phyloP scores from a whole-genome alignment of 1,140 invertebrate genomes.

The Harpegnathos saltator region DNA sequence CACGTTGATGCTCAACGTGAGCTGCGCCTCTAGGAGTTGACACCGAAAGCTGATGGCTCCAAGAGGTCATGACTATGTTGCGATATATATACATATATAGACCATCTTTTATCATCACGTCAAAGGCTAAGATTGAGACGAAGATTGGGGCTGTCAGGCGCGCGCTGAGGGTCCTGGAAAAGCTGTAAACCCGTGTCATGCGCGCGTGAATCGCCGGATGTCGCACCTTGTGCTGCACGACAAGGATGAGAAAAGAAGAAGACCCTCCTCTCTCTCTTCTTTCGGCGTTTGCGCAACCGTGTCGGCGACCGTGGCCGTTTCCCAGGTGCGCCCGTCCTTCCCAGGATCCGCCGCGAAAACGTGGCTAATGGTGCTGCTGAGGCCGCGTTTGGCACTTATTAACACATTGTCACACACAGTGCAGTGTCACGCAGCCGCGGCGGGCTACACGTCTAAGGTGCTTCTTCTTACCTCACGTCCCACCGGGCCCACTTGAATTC shows the following conservation, averaged over 20 bases:
- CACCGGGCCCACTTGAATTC: background rate
- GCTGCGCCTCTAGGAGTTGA: too few species aligned
- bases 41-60: too few species aligned
- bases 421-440: background rate
- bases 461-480: background rate
- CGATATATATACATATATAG: too few species aligned
- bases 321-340: background rate
- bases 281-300: conserved; percentile 11
- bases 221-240: background rate
- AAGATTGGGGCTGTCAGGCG: too few species aligned
- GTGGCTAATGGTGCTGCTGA: conserved; percentile 34
- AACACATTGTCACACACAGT: conserved; percentile 30
- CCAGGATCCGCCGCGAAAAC: conserved; percentile 16
- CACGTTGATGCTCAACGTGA: conserved; percentile 16
- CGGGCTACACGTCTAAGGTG: background rate
- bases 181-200: background rate
- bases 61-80: too few species aligned
- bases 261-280: background rate
- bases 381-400: conserved; percentile 14
- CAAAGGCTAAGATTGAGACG: too few species aligned
- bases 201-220: conserved; percentile 14
- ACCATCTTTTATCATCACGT: too few species aligned
- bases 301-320: conserved; percentile 25
- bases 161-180: background rate
- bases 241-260: background rate